Conservation (phyloP, 2,888 invertebrate species). For the Drosophila anomelani region DNA sequence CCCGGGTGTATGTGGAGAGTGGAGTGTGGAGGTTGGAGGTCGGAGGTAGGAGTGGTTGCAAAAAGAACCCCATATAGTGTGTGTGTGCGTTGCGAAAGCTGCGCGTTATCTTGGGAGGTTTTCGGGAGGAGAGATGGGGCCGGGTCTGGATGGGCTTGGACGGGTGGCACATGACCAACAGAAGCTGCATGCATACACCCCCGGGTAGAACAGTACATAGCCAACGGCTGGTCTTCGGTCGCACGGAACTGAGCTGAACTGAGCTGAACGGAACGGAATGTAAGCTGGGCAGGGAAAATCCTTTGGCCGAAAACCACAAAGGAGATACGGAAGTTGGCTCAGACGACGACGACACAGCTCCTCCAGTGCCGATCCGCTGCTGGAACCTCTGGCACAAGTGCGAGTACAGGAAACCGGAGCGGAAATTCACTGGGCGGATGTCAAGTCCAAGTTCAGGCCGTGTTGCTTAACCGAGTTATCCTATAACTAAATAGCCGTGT, state of each 20-base stretch:
- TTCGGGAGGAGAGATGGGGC: slow-evolving; percentile 21
- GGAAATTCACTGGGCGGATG: slow-evolving; percentile 82
- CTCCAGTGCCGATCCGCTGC: slow-evolving; percentile 46
- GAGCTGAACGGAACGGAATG: slow-evolving; percentile 81
- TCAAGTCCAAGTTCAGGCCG: slow-evolving; percentile 57
- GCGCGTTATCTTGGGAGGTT: slow-evolving; percentile 70
- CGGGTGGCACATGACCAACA: slow-evolving; percentile 77
- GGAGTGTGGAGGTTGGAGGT: neutral
- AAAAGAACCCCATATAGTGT: slow-evolving; percentile 25
- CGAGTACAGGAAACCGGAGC: slow-evolving; percentile 71
- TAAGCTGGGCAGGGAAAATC: slow-evolving; percentile 83
- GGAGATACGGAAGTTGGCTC: slow-evolving; percentile 82
- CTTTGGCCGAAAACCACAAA: slow-evolving; percentile 82
- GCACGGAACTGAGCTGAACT: slow-evolving; percentile 62
- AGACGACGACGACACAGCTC: slow-evolving; percentile 61
- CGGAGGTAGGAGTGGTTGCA: slow-evolving; percentile 10
- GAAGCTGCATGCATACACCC: slow-evolving; percentile 84
- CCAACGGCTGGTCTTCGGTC: slow-evolving; percentile 85
- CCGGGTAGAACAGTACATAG: slow-evolving; percentile 85
- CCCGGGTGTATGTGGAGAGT: slow-evolving; percentile 18
- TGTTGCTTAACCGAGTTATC: slow-evolving; percentile 49
- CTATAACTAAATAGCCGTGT: slow-evolving; percentile 45
- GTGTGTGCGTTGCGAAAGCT: slow-evolving; percentile 68
- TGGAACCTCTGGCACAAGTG: slow-evolving; percentile 40
- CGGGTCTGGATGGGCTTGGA: neutral